Conservation (phyloP, 2,888 invertebrate genomes). For the Macrosiphum euphorbiae region DNA sequence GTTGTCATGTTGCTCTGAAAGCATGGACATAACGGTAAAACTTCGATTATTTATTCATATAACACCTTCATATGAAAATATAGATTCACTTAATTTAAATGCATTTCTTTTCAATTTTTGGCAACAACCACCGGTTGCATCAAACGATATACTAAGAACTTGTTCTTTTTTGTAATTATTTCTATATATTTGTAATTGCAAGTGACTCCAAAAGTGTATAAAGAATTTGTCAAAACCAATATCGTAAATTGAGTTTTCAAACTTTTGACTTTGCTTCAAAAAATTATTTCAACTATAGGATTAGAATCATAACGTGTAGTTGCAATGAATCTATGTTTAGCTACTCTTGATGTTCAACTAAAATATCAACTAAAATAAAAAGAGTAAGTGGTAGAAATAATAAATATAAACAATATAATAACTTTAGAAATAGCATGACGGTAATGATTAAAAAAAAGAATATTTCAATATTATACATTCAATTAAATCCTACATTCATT, state of each 20-base stretch:
- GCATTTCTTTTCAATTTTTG: background rate
- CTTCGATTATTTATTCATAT: conserved; percentile 4
- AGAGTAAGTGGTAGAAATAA: background rate
- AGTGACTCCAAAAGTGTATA: conserved; percentile 13
- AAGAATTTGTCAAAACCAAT: conserved; percentile 22
- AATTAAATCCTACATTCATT: too few species aligned
- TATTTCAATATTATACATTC: too few species aligned
- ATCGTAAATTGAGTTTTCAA: background rate
- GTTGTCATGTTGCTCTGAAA: conserved; percentile 15
- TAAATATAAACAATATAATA: background rate
- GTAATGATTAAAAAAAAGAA: too few species aligned
- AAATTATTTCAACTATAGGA: background rate
- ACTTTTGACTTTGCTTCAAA: background rate
- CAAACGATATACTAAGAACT: background rate
- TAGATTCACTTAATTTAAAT: background rate
- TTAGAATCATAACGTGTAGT: background rate
- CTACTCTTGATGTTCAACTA: background rate
- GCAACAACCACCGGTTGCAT: background rate
- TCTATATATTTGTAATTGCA: background rate
- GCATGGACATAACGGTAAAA: conserved; percentile 2
- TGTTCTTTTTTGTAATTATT: background rate
- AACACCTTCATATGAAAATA: conserved; percentile 13
- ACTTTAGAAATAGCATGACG: background rate
- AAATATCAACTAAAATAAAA: background rate
- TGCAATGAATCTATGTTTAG: background rate